These are phyloP conservation scores for Eilema depressum DNA, from an alignment of 2,888 invertebrate species.

Conservation along the genomic window DNA sequence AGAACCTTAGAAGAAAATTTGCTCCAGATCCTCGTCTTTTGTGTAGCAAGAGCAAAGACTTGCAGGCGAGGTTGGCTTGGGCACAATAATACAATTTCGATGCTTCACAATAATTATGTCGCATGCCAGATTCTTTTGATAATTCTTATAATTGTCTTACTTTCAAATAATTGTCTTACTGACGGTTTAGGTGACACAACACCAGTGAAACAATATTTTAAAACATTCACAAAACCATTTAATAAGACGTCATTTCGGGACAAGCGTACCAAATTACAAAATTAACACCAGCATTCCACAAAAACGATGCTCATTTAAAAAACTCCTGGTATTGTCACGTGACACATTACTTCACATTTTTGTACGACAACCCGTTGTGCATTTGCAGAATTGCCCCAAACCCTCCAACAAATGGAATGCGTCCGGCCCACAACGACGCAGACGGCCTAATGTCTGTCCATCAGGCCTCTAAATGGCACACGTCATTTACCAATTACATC, in stretches of 20 bases:
- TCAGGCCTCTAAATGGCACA: conserved; percentile 83
- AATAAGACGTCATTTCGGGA: conserved; percentile 9
- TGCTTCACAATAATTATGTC: no score
- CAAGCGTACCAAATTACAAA: conserved; percentile 27
- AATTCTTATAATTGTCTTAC: no score
- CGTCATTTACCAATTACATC: conserved; percentile 80
- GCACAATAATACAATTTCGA: no score
- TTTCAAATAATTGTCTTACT: no score
- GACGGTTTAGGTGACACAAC: no score
- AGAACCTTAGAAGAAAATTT: no score
- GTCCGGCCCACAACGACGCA: conserved; percentile 75
- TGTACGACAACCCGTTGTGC: conserved; percentile 71
- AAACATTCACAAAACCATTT: background rate
- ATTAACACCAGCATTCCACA: conserved; percentile 32
- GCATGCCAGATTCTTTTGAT: no score
- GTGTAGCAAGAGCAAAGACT: no score
- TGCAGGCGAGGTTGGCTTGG: no score
- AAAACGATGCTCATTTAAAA: conserved; percentile 36
- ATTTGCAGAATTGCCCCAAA: conserved; percentile 79
- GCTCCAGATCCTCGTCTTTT: no score
- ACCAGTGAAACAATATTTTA: background rate
- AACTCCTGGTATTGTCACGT: conserved; percentile 59
- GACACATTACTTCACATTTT: conserved; percentile 72
- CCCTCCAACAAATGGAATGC: conserved; percentile 80
- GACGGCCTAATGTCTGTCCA: conserved; percentile 85